A percentile compares a stretch with the other conserved stretches of the same genome.
Evolutionary conservation across 2,113 vertebrate species (phyloP).

Genomic region (Cichladusa arquata): DNA sequence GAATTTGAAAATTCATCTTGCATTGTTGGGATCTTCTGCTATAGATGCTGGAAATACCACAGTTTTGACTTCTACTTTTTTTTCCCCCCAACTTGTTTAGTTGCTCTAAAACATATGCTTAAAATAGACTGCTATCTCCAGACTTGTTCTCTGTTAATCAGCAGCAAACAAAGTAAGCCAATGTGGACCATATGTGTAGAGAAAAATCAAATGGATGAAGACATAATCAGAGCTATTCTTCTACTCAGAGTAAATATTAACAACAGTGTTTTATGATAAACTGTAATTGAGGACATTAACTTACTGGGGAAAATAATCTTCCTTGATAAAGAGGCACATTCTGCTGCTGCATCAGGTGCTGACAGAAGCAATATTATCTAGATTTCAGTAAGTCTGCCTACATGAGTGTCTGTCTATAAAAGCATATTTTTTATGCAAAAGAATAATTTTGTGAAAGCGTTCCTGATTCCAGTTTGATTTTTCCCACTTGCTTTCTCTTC

Average conservation of each 20-base stretch:
- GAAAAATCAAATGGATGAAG: conserved; percentile 14
- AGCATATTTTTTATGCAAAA: not conserved
- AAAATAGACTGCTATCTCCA: not conserved
- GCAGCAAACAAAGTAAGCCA: not conserved
- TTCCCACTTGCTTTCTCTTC: not conserved
- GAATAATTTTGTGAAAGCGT: not conserved
- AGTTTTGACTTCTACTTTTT: not conserved
- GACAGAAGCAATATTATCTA: not conserved
- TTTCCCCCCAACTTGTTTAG: not conserved
- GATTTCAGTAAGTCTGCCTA: not conserved
- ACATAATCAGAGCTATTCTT: conserved; percentile 25
- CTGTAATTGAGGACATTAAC: conserved; percentile 14
- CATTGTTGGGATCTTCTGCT: not conserved
- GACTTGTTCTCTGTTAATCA: not conserved
- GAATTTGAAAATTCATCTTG: not conserved
- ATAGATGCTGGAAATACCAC: not conserved
- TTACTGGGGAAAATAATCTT: not conserved
- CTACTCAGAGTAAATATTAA: conserved; percentile 35
- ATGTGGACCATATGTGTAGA: not conserved
- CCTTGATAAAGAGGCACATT: not conserved
- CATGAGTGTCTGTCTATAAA: not conserved
- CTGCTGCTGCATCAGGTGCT: not conserved
- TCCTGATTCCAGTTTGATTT: not conserved
- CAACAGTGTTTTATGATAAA: conserved; percentile 6
- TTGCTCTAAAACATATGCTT: not conserved